Evolutionary conservation across 2,797 vertebrate species (phyloP).

Genomic region (Cossypha caffra): DNA sequence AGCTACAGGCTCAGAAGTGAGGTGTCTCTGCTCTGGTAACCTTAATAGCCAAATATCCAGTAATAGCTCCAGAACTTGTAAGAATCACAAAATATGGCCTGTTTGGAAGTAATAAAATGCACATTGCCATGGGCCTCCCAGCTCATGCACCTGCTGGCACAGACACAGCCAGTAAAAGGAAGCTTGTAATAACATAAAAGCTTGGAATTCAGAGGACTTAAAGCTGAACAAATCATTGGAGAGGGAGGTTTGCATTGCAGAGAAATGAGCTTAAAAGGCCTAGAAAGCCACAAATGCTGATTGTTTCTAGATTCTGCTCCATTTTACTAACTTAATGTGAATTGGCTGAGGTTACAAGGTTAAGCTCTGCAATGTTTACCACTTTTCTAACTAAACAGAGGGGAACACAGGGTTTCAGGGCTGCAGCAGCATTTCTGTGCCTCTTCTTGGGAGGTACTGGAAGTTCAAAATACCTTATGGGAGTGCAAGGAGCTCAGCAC

Average conservation of each 20-base stretch:
- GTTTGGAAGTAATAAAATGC: constrained; percentile 40
- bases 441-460: constrained; percentile 32
- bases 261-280: constrained; percentile 24
- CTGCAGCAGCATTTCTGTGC: not conserved
- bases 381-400: constrained; percentile 19
- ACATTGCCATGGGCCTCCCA: not conserved
- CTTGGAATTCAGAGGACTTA: constrained; percentile 37
- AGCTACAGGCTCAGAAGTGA: not conserved
- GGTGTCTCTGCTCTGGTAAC: not conserved
- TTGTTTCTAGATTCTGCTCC: constrained; percentile 35
- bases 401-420: not conserved
- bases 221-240: not conserved
- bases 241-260: not conserved
- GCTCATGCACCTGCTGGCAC: constrained; percentile 49
- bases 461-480: not conserved
- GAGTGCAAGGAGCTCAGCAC: not conserved
- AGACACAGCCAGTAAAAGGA: constrained; percentile 12
- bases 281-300: constrained; percentile 41
- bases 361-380: constrained; percentile 58
- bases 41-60: not conserved
- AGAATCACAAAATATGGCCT: not conserved
- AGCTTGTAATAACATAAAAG: constrained; percentile 52
- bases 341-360: constrained; percentile 55
- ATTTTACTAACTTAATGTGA: constrained; percentile 38
- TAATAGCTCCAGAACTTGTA: constrained; percentile 5